Percentiles rank a stretch among this genome's conserved stretches.
These are phyloP conservation scores for Entosphenus tridentatus DNA, from an alignment of 2,113 vertebrate genomes.

Conservation along the genomic window DNA sequence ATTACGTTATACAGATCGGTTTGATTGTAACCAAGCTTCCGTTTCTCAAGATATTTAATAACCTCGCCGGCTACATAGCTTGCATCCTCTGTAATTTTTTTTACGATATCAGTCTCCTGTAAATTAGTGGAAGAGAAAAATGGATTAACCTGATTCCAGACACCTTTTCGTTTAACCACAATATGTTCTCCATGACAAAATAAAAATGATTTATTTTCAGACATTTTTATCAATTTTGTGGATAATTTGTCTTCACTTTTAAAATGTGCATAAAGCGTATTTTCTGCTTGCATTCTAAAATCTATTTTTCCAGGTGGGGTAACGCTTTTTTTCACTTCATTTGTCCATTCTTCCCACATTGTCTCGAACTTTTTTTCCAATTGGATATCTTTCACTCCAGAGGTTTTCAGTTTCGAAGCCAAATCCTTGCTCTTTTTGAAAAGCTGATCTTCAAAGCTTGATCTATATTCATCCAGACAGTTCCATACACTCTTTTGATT, in stretches of 20 bases:
- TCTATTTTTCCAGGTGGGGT: slow-evolving; percentile 3
- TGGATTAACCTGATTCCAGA: accelerated
- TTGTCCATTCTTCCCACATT: slow-evolving; percentile 14
- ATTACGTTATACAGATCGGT: slow-evolving; percentile 18
- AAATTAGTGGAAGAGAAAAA: accelerated
- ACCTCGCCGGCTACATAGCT: accelerated
- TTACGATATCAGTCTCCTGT: background rate
- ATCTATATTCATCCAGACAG: slow-evolving; percentile 13
- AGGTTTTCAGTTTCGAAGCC: slow-evolving; percentile 8
- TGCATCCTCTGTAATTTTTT: background rate
- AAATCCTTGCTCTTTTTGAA: slow-evolving; percentile 12
- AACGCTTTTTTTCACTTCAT: slow-evolving; percentile 4
- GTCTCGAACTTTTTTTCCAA: slow-evolving; percentile 13
- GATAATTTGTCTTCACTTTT: slow-evolving; percentile 7
- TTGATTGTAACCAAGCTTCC: slow-evolving; percentile 13
- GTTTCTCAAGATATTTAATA: slow-evolving; percentile 9
- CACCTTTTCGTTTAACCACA: slow-evolving; percentile 1
- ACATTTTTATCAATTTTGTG: slow-evolving; percentile 5
- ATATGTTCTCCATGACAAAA: background rate
- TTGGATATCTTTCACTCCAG: slow-evolving; percentile 10
- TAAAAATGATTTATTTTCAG: accelerated
- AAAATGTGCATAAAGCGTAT: slow-evolving; percentile 14
- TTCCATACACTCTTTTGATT: slow-evolving; percentile 11
- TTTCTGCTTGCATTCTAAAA: slow-evolving; percentile 12
- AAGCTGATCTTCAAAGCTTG: slow-evolving; percentile 12